These are phyloP conservation scores for Puntigrus tetrazona DNA, from an alignment of 2,113 vertebrate genomes.

Conservation along the genomic window DNA sequence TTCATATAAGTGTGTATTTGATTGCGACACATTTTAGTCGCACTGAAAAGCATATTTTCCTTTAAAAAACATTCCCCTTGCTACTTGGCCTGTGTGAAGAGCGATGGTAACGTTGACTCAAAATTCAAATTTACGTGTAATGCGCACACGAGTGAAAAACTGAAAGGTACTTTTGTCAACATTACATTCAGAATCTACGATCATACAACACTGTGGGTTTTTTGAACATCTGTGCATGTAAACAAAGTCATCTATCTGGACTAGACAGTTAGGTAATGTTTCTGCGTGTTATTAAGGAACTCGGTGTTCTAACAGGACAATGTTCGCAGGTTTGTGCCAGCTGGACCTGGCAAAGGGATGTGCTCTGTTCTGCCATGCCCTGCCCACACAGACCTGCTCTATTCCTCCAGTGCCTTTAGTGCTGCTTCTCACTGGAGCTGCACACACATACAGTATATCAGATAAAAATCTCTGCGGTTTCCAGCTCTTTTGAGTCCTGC, in stretches of 20 bases:
- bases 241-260: neutral
- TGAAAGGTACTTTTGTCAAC: neutral
- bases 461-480: constrained; percentile 34
- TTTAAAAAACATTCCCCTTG: neutral
- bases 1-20: neutral
- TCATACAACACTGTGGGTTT: neutral
- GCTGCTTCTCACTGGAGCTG: neutral
- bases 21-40: neutral
- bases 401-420: neutral
- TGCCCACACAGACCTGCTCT: constrained; percentile 21
- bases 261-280: constrained; percentile 5
- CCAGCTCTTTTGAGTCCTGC: constrained; percentile 12
- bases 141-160: neutral
- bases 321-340: constrained; percentile 18
- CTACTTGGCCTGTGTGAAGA: neutral
- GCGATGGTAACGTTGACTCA: neutral
- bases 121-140: neutral
- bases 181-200: neutral
- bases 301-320: neutral
- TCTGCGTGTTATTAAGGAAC: constrained; percentile 1
- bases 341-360: constrained; percentile 22
- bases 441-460: neutral
- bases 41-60: neutral
- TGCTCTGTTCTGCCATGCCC: constrained; percentile 14
- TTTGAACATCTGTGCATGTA: neutral